Evolutionary conservation across 2,888 invertebrate genomes (phyloP), one percentile per base, ranked within the genome.

Genomic region (Cactoblastis cactorum): DNA sequence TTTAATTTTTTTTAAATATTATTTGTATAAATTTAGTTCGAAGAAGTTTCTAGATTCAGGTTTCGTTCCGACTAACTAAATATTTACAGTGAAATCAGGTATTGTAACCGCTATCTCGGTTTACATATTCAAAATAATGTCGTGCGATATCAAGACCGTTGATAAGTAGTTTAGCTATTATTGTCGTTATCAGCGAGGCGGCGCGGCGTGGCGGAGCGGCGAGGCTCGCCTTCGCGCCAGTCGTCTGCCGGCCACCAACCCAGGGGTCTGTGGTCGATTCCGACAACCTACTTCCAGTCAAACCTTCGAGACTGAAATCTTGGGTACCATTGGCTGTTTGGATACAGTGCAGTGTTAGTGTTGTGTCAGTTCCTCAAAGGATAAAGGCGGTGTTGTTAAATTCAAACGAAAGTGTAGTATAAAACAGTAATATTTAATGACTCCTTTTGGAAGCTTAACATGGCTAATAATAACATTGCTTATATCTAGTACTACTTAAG

Each of bases 401-500:
- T 57, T 55, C 38, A 83, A 83, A 83, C 76, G 55, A 76, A 68
- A 54, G 53, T 65, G 53, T 72, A 64, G 61, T 76, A 74, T 67
- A 79, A 78, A 77, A 72, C 69, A 72, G 68, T 67, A 45, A 62
- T 68, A 77, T 81, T 82, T 81, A 79, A 80, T 72, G 59, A 51
- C 46, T 55, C 74, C 63, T 65, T 75, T 41, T 49, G 67, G 69
- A 78, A 77, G 67, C 80, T 80, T 80, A 69, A 62, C 68, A 62
- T 70, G 56, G 61, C 70, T 28, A 28, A 28, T 28, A 66, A 58
- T 81, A 83, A 77, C 74, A 80, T 56, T 54, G 56, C 67, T 83
- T 83, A 83, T 55, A 75, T 51, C 74, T 82, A 84, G 62, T 69
- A 77, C 79, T 77, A 83, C 80, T 77, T 83, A 81, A 86, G 85